Base-by-base conservation (phyloP, 2,113 vertebrate genomes). In the Protomyctophum bolini region DNA sequence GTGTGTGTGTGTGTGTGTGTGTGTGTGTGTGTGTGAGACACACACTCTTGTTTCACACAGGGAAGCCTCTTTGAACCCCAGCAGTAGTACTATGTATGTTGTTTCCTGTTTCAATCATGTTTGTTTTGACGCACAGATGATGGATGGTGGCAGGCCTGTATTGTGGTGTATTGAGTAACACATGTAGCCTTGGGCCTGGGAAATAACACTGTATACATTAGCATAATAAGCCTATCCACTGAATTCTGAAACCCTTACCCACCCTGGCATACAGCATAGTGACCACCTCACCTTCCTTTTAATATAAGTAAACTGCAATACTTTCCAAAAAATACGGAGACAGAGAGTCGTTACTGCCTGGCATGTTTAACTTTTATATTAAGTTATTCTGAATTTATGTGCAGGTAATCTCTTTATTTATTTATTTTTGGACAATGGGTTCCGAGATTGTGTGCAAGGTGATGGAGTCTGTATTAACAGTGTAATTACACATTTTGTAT, bases 51-150 rank as follows among this genome's bases (percentile, higher is more conserved):
- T 58, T 58, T 28, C 57, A 41, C n/a, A 60, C 9, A 33, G 58
- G 7, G 7, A 48, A 61, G 8, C 0, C 10, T 49, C 49, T 58
- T 65, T 63, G 12, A 63, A 56, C 7, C 33, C 49, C 49, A 28
- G n/a, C 64, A 58, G 29, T 73, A 51, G 41, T 54, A 45, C 56
- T n/a, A 12, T 58, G 45, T 10, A 52, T 28, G 3, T 49, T 29
- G 4, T 49, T 76, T 55, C 41, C 7, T 11, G 28, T n/a, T 28
- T 47, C 2, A 11, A 49, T 55, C 56, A 10, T 58, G 28, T 62
- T 54, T 62, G 41, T 55, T 80, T 67, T 80, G 63, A 71, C 41
- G 48, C 48, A 45, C 28, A 66, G 12, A 7, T 62, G 10, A 65
- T 41, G 8, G 66, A 48, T 62, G 62, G 46, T 21, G 15, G 41